phyloP scores from a whole-genome alignment of 2,888 invertebrate genomes.

The Boloria euphrosyne region DNA sequence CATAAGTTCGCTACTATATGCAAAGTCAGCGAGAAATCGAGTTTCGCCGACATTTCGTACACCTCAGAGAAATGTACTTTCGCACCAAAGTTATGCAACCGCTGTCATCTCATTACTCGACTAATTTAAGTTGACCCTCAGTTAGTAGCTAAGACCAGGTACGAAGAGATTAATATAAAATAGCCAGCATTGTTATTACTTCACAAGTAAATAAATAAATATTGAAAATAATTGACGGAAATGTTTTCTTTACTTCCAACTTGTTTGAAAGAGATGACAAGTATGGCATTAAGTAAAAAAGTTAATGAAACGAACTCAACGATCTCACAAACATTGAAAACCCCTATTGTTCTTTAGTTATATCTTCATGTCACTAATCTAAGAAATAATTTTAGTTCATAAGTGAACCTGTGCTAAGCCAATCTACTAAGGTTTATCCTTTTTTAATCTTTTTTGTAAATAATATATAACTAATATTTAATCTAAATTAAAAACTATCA shows the following conservation, averaged over 20 bases:
- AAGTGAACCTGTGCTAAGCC: no score
- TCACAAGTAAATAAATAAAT: conserved; percentile 25
- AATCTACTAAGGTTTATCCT: no score
- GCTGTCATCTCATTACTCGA: conserved; percentile 40
- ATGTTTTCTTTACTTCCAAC: background rate
- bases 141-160: background rate
- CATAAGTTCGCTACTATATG: conserved; percentile 42
- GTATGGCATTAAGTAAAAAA: no score
- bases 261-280: background rate
- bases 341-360: no score
- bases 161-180: conserved; percentile 15
- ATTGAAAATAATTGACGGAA: background rate
- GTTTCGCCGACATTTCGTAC: conserved; percentile 45
- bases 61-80: conserved; percentile 50
- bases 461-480: no score
- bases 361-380: no score
- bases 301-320: no score
- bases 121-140: conserved; percentile 34
- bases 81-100: conserved; percentile 44
- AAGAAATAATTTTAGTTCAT: no score
- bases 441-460: no score
- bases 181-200: conserved; percentile 10
- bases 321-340: no score
- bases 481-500: no score
- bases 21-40: conserved; percentile 49